These are phyloP conservation scores for Petromus typicus DNA, from an alignment of 2,113 vertebrate species.

Conservation along the genomic window DNA sequence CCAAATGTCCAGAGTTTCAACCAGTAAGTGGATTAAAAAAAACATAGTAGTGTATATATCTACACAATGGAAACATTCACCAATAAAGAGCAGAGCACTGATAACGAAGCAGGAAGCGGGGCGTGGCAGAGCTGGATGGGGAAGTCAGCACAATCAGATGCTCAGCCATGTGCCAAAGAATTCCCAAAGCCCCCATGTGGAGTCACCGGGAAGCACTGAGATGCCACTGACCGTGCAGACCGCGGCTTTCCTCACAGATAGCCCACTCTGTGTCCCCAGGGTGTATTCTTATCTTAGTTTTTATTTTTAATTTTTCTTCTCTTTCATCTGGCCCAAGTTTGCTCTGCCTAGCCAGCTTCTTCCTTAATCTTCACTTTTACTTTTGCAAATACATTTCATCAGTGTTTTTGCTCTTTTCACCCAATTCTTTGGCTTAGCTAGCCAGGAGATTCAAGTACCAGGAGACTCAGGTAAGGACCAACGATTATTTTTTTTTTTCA, in stretches of 20 bases:
- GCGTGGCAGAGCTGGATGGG: not conserved
- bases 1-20: not conserved
- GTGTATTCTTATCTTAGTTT: not conserved
- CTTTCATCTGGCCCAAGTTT: not conserved
- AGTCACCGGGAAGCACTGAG: no score
- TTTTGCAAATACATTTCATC: not conserved
- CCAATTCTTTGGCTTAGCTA: not conserved
- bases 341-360: not conserved
- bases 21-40: not conserved
- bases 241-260: not conserved
- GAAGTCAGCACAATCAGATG: not conserved
- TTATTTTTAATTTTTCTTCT: not conserved
- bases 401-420: not conserved
- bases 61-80: not conserved
- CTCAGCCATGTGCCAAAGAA: not conserved
- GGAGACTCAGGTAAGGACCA: not conserved
- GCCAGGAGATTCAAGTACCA: not conserved
- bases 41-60: not conserved
- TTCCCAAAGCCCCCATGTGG: not conserved
- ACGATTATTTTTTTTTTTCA: not conserved
- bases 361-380: not conserved
- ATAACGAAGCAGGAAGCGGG: not conserved
- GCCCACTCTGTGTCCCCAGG: not conserved
- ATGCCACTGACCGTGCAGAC: not conserved
- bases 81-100: not conserved